Evolutionary conservation across 1,140 invertebrate genomes (phyloP), one percentile per base, ranked within the genome.

Genomic region (Adelges cooleyi): DNA sequence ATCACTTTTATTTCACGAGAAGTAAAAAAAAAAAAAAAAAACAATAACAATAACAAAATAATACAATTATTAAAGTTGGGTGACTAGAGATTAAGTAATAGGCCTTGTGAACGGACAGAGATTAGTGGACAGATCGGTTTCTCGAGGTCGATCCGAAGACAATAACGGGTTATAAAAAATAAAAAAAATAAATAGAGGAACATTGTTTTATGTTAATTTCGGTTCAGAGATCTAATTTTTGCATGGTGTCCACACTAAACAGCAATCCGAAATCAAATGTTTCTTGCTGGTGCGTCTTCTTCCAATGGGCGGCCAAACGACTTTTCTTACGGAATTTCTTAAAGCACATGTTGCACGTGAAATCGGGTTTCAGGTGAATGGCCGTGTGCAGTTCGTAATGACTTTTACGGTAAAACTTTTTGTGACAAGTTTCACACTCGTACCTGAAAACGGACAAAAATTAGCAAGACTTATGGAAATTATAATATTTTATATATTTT

Each of bases 261-360:
- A 62, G 23, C 56, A 62, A 29, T 5, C 25, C 42, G 46, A 62
- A 62, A 62, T 62, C 42, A 62, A 48, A 62, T 9, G 76, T 87
- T 85, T 59, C 66, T 27, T 67, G 22, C 42, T 67, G 66, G 54
- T 67, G 66, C 0, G 20, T 77, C 13, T 75, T 68, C 56, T 77
- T 78, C 13, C 72, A 72, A 22, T 78, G 76, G 38, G 77, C 75
- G 1, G 75, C 71, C 36, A 75, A 72, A 66, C 77, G 77, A 38
- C 76, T 77, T 15, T 75, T 46, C 65, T 77, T 75, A 51, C 77
- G 77, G 49, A 77, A 78, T 0, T 74, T 74, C 67, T 76, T 75
- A 15, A 74, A 75, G 29, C 76, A 77, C 27, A 75, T 73, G 13
- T 77, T 74, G 48, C 76, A 78, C 2, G 74, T 72, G 27, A 74